Evolutionary conservation across 2,888 invertebrate genomes (phyloP).

Genomic region (Heliconius ismenius): DNA sequence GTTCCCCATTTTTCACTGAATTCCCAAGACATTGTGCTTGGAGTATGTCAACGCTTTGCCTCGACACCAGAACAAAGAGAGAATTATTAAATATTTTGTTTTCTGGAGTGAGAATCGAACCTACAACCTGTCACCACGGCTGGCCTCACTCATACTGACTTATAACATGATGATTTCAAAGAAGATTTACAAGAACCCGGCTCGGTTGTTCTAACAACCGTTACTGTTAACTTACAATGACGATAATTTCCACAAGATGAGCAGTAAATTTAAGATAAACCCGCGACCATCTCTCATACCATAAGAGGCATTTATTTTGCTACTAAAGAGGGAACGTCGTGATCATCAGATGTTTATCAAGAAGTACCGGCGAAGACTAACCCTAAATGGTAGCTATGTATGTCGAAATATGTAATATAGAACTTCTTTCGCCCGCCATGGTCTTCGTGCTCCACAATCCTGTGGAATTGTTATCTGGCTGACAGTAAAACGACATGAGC

Average conservation of each 20-base stretch:
- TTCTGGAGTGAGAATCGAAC: too few relatives aligned
- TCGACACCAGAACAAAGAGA: too few relatives aligned
- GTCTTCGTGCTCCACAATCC: slow-evolving; percentile 43
- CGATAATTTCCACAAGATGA: slow-evolving; percentile 44
- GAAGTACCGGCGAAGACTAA: slow-evolving; percentile 48
- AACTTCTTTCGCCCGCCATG: slow-evolving; percentile 42
- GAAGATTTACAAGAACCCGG: slow-evolving; percentile 29
- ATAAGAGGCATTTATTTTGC: slow-evolving; percentile 50
- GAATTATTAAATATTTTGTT: too few relatives aligned
- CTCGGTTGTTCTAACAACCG: slow-evolving; percentile 33
- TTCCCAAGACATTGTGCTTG: too few relatives aligned
- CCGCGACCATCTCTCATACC: slow-evolving; percentile 47
- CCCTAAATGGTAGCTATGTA: slow-evolving; percentile 50
- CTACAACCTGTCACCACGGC: too few relatives aligned
- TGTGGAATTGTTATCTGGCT: slow-evolving; percentile 32
- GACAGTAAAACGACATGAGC: slow-evolving; percentile 26
- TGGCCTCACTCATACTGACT: too few relatives aligned
- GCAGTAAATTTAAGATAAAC: slow-evolving; percentile 46
- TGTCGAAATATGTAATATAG: slow-evolving; percentile 48
- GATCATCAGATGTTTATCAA: slow-evolving; percentile 50
- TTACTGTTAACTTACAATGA: slow-evolving; percentile 41
- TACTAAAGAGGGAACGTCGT: slow-evolving; percentile 50
- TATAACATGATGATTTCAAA: background rate
- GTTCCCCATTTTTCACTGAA: too few relatives aligned
- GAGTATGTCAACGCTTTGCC: too few relatives aligned